These are phyloP conservation scores for Rosalia funebris DNA, from an alignment of 2,888 invertebrate genomes.

Conservation along the genomic window DNA sequence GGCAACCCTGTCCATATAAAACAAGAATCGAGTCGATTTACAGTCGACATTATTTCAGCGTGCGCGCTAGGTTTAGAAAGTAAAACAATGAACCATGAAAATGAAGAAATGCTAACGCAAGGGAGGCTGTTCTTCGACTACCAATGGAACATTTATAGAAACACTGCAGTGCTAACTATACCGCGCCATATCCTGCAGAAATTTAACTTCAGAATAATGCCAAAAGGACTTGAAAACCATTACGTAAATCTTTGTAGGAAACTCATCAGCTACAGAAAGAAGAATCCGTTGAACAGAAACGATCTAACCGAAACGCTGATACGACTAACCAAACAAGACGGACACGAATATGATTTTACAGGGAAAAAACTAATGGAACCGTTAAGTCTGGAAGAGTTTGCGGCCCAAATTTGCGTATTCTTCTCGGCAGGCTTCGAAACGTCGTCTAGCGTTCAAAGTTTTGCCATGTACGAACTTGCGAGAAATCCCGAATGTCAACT, in stretches of 20 bases:
- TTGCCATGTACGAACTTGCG: conserved; percentile 65
- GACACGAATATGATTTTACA: conserved; percentile 30
- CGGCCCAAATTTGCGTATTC: conserved; percentile 52
- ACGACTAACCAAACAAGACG: conserved; percentile 1
- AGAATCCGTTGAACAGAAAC: background rate
- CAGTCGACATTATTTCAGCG: conserved; percentile 69
- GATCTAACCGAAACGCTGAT: conserved; percentile 15
- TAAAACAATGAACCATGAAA: conserved; percentile 66
- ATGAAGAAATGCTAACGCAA: conserved; percentile 61
- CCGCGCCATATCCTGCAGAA: conserved; percentile 41
- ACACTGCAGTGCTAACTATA: conserved; percentile 40
- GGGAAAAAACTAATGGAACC: conserved; percentile 42
- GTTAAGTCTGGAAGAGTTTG: conserved; percentile 41
- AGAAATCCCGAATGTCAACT: conserved; percentile 63
- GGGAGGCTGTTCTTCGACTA: conserved; percentile 46
- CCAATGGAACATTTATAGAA: conserved; percentile 43
- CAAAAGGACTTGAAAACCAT: conserved; percentile 56
- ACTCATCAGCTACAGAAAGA: conserved; percentile 51
- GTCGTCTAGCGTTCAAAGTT: conserved; percentile 61
- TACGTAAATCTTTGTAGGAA: conserved; percentile 62
- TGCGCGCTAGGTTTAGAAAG: conserved; percentile 71
- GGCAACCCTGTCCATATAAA: conserved; percentile 32
- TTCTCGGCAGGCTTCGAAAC: conserved; percentile 60
- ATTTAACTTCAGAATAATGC: conserved; percentile 48
- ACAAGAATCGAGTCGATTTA: conserved; percentile 57